Evolutionary conservation across 2,797 vertebrate species (phyloP).

Genomic region (Takifugu ocellatus): DNA sequence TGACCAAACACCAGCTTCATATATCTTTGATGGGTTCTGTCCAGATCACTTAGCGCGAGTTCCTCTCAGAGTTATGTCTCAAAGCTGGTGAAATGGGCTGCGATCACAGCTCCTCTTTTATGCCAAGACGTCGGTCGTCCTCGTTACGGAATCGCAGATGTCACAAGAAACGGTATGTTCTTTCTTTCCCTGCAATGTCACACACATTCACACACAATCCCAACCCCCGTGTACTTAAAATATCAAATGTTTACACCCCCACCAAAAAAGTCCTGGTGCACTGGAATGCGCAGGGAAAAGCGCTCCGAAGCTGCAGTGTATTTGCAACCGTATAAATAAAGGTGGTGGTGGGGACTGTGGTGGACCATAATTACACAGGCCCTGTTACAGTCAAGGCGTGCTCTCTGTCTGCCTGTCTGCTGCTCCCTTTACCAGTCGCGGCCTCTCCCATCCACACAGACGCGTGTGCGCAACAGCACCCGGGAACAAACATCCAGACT

Average conservation of each 20-base stretch:
- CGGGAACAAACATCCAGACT: slow-evolving; percentile 46
- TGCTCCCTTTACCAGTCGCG: slow-evolving; percentile 43
- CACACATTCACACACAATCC: slow-evolving; percentile 25
- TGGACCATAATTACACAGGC: slow-evolving; percentile 80
- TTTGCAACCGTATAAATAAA: slow-evolving; percentile 79
- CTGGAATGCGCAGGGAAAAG: slow-evolving; percentile 70
- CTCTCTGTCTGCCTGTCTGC: slow-evolving; percentile 72
- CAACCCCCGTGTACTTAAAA: slow-evolving; percentile 49
- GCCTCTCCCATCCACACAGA: slow-evolving; percentile 51
- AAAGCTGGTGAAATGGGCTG: slow-evolving; percentile 12
- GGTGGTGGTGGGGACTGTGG: slow-evolving; percentile 72
- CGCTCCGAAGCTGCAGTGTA: slow-evolving; percentile 64
- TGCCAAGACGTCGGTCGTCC: no score
- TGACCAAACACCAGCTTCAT: slow-evolving; percentile 58
- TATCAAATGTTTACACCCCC: slow-evolving; percentile 68
- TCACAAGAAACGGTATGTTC: slow-evolving; percentile 4
- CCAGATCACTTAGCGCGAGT: slow-evolving; percentile 60
- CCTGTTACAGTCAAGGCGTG: slow-evolving; percentile 70
- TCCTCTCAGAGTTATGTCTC: slow-evolving; percentile 52
- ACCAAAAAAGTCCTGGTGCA: slow-evolving; percentile 58
- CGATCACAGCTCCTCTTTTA: slow-evolving; percentile 8
- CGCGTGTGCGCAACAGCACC: slow-evolving; percentile 3
- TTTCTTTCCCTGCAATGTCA: slow-evolving; percentile 3
- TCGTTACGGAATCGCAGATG: not conserved
- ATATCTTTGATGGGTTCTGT: slow-evolving; percentile 76